These are phyloP conservation scores for Seladonia tumulorum DNA, from an alignment of 2,888 invertebrate species.

Conservation along the genomic window DNA sequence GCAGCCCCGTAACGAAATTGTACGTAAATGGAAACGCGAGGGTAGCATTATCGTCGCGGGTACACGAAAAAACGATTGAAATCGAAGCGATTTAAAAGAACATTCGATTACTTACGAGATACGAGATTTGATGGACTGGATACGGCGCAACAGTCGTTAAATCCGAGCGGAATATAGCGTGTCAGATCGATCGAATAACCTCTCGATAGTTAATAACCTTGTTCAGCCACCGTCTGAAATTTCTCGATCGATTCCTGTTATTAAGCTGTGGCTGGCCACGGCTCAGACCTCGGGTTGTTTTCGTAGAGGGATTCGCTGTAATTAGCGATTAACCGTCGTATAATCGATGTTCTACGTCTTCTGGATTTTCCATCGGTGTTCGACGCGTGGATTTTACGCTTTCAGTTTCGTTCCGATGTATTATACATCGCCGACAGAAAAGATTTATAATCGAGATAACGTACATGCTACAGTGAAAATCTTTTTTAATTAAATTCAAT, in stretches of 20 bases:
- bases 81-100: slow-evolving; percentile 2
- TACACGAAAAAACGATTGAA: slow-evolving; percentile 3
- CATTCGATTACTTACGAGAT: slow-evolving; percentile 26
- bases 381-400: slow-evolving; percentile 20
- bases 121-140: slow-evolving; percentile 21
- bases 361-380: slow-evolving; percentile 37
- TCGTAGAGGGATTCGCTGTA: slow-evolving; percentile 77
- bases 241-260: slow-evolving; percentile 76
- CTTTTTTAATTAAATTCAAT: neutral
- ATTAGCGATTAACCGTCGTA: slow-evolving; percentile 80
- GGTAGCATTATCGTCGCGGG: slow-evolving; percentile 6
- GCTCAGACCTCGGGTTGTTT: slow-evolving; percentile 74
- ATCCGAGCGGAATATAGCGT: slow-evolving; percentile 48
- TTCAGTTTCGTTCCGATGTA: slow-evolving; percentile 37
- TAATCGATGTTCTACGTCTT: slow-evolving; percentile 59
- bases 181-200: slow-evolving; percentile 68
- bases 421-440: neutral
- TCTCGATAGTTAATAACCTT: slow-evolving; percentile 78
- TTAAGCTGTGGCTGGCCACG: slow-evolving; percentile 69
- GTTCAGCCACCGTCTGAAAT: slow-evolving; percentile 76
- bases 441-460: neutral
- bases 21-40: neutral
- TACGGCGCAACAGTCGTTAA: slow-evolving; percentile 37
- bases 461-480: neutral
- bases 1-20: neutral